Evolutionary conservation across 1,140 invertebrate species (phyloP), one percentile per base, ranked within the genome.

Genomic region (Lasioglossum albipes): DNA sequence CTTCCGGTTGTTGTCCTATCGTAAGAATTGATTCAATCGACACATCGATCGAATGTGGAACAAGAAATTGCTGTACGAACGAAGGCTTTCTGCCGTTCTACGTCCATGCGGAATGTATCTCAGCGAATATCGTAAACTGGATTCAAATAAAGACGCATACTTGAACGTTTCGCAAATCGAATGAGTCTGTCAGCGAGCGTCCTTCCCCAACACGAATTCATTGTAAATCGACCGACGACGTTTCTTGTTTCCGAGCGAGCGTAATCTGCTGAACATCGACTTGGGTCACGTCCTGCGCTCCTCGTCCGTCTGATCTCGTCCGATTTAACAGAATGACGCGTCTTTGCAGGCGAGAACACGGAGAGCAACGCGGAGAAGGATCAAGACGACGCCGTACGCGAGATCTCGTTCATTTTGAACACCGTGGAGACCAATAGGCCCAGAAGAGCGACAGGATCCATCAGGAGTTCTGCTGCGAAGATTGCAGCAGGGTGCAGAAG

Each of bases 381-480:
- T 22, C 84, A 86, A 20, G 82, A 88, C 20, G 77, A 87, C 27
- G 73, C 84, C 22, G 54, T 84, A 1, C 88, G 86, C 59, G 79
- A 86, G 12, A 72, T 88, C 2, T 85, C 84, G 2, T 74, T 78
- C 4, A 87, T 87, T 6, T 61, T 85, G 41, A 84, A 79, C 52
- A 62, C 74, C 41, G 73, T 77, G 42, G 82, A 83, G 20, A 16
- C 73, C 9, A 78, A 31, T 27, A 36, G 1, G 27, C 81, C 0
- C 80, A 80, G 31, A 87, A 78, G 12, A 81, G 12, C 36, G 27
- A 20, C 1, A 87, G 81, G 20, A 74, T 77, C 3, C 66, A 83
- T 0, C 87, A 86, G 69, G 79, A 85, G 36, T 87, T 87, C 41
- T 83, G 82, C 16, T 92, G 91, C 72, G 85, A 81, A 52, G 88